Conservation (phyloP, 2,888 invertebrate species). For the Epiblema foenella region DNA sequence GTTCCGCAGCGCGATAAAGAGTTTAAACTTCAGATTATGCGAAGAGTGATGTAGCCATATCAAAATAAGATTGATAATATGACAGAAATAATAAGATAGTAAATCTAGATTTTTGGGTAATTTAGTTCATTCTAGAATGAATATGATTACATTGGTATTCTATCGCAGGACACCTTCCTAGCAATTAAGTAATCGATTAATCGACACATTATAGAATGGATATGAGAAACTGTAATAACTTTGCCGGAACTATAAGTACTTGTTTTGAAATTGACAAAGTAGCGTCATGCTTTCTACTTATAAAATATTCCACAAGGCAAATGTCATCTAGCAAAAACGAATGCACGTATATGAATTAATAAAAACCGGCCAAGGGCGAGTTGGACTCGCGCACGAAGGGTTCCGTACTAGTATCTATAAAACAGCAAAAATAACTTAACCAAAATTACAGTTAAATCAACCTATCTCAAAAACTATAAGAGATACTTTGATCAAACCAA, state of each 20-base stretch:
- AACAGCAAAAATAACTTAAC: too few relatives aligned
- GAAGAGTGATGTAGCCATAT: conserved; percentile 9
- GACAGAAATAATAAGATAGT: conserved; percentile 1
- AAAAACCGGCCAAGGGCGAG: too few relatives aligned
- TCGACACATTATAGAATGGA: neutral
- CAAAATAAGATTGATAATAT: conserved; percentile 29
- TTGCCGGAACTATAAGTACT: neutral
- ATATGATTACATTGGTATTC: too few relatives aligned
- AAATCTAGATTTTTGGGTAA: conserved; percentile 3
- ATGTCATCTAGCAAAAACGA: neutral
- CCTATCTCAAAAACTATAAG: too few relatives aligned
- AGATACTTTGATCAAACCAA: too few relatives aligned
- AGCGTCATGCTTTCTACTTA: too few relatives aligned
- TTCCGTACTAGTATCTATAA: too few relatives aligned
- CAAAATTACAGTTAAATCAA: too few relatives aligned
- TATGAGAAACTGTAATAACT: neutral
- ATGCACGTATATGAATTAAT: neutral
- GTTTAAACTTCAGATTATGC: conserved; percentile 31
- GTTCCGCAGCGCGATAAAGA: conserved; percentile 29
- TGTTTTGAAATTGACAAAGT: too few relatives aligned
- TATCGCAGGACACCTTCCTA: neutral
- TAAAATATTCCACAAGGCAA: neutral
- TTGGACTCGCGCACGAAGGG: too few relatives aligned
- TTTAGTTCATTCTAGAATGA: neutral
- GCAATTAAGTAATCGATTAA: neutral